A percentile compares a stretch with the other conserved stretches of the same genome.
Evolutionary conservation across 2,888 invertebrate genomes (phyloP).

Genomic region (Disparrhopalites patrizii): DNA sequence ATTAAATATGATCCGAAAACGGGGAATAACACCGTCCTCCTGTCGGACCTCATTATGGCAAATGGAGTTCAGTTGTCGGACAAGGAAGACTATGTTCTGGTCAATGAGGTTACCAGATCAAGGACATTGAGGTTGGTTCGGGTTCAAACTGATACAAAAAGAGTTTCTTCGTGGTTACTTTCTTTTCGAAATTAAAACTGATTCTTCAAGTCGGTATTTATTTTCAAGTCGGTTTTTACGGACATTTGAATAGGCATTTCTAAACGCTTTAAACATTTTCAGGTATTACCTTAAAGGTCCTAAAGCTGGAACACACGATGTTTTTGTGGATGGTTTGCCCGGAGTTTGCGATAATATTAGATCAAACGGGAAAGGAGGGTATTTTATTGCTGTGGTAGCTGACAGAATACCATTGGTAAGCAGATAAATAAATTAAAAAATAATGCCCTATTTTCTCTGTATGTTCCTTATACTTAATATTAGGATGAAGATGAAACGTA

Average conservation of each 20-base stretch:
- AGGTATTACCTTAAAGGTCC: conserved; percentile 73
- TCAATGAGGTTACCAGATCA: conserved; percentile 66
- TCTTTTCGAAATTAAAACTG: not conserved
- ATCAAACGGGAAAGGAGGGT: conserved; percentile 61
- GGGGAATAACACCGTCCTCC: conserved; percentile 69
- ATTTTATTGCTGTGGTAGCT: conserved; percentile 61
- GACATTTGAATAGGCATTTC: not conserved
- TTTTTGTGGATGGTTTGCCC: conserved; percentile 76
- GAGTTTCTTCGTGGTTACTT: not conserved
- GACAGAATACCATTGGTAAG: conserved; percentile 52
- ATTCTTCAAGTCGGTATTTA: not conserved
- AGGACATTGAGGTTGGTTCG: conserved; percentile 61
- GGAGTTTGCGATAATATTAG: conserved; percentile 66
- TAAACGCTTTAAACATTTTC: conserved; percentile 30
- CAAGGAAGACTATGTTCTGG: conserved; percentile 74
- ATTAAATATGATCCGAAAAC: conserved; percentile 74
- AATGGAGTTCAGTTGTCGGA: conserved; percentile 82
- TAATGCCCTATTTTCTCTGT: not conserved
- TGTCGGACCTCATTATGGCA: conserved; percentile 74
- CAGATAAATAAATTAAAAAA: not conserved
- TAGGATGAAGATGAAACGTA: too few relatives aligned
- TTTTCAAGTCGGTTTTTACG: not conserved
- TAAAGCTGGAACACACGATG: conserved; percentile 71
- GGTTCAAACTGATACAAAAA: not conserved
- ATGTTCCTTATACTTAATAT: not conserved